Base-by-base conservation (phyloP, 2,797 vertebrate species). In the Ispidina picta region DNA sequence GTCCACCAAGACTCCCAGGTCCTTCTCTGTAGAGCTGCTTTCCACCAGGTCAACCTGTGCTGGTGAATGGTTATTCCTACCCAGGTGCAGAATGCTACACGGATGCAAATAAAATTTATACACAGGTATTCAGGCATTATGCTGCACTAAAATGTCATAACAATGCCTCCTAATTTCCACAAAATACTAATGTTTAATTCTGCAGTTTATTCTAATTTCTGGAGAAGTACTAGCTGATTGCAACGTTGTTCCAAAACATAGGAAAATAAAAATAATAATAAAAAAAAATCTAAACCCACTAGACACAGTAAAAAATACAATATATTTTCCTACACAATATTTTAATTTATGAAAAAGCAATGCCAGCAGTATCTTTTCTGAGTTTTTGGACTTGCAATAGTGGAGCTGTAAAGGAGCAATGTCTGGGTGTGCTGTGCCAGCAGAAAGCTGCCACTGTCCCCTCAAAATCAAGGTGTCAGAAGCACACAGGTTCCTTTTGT, bases 101-200 rank as follows among this genome's bases (percentile, higher is more conserved):
- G 59, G 20, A 43, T 31, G 54, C 23, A 62, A 41, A 22, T 73
- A 77, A 21, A 77, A 77, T 85, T 69, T 68, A 29, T 54, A 71
- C 33, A 25, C n/a, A 68, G 43, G 71, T 65, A 83, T 48, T 43
- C 9, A 21, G 31, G 52, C 37, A 60, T 33, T 7, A 6, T 68
- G 41, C n/a, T 72, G 77, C n/a, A 68, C 31, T 90, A 56, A 88
- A 63, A 81, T 52, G 14, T n/a, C 48, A 20, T 44, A 88, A 91
- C 87, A 94, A 93, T 82, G 51, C 51, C 22, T 84, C 37, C 54
- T 93, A 70, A 92, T 94, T 95, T 82, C 58, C 41, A 51, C 48
- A 51, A 54, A 79, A 39, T 15, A 51, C 41, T 48, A 64, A 56
- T 21, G 77, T 44, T 68, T 86, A 46, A 92, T 68, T 79, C 71